Evolutionary conservation across 1,140 invertebrate species (phyloP).

Genomic region (Drosophila rhopaloa): DNA sequence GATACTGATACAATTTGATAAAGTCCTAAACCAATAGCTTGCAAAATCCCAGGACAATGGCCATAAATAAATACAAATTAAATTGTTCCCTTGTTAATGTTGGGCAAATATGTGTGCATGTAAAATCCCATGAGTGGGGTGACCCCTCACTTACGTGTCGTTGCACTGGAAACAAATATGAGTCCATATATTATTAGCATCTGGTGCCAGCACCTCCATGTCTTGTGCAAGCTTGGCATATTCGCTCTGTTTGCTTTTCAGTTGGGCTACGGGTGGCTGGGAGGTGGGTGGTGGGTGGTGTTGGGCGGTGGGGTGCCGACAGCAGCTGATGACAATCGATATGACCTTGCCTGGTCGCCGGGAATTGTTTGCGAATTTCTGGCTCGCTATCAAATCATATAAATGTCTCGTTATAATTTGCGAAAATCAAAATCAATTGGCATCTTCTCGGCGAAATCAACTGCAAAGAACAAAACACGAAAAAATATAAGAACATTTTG

Average conservation of each 20-base stretch:
- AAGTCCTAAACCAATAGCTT: slow-evolving; percentile 60
- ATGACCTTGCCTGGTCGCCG: slow-evolving; percentile 60
- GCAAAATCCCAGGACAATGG: slow-evolving; percentile 27
- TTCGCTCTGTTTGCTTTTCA: slow-evolving; percentile 24
- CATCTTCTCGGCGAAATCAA: slow-evolving; percentile 59
- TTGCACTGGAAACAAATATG: slow-evolving; percentile 69
- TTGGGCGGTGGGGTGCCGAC: slow-evolving; percentile 1
- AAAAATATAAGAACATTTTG: not conserved
- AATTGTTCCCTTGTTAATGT: slow-evolving; percentile 18
- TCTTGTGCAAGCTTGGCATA: slow-evolving; percentile 34
- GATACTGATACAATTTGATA: slow-evolving; percentile 75
- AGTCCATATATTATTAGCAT: slow-evolving; percentile 57
- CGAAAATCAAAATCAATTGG: slow-evolving; percentile 80
- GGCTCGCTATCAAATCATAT: slow-evolving; percentile 52
- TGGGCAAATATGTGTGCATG: slow-evolving; percentile 6
- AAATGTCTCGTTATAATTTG: slow-evolving; percentile 61
- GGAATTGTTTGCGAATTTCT: slow-evolving; percentile 37
- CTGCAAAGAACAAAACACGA: slow-evolving; percentile 40
- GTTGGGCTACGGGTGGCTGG: not conserved
- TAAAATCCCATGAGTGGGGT: slow-evolving; percentile 1
- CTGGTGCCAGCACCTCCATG: slow-evolving; percentile 51
- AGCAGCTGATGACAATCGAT: slow-evolving; percentile 66
- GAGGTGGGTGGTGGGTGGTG: not conserved
- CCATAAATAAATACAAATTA: slow-evolving; percentile 33
- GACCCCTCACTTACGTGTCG: slow-evolving; percentile 62